A percentile compares a stretch with the other conserved stretches of the same genome.
phyloP scores from a whole-genome alignment of 2,113 vertebrate species.

The Eulacestoma nigropectus region DNA sequence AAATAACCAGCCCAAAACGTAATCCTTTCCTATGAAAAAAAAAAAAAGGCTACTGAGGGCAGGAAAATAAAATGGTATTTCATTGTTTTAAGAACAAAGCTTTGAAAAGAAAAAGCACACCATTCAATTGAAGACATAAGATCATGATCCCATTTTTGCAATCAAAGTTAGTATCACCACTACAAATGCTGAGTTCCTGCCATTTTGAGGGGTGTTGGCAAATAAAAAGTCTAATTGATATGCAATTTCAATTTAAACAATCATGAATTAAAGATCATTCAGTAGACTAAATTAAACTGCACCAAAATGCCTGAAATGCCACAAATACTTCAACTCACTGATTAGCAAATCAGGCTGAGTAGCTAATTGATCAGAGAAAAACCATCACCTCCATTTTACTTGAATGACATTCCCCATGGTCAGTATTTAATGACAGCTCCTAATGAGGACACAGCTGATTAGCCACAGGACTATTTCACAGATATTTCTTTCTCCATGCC shows the following conservation, averaged over 20 bases:
- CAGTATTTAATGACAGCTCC: conserved; percentile 33
- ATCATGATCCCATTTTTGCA: background rate
- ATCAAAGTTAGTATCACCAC: background rate
- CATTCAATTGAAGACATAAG: background rate
- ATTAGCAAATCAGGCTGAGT: conserved; percentile 46
- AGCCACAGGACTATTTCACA: background rate
- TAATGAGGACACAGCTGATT: conserved; percentile 36
- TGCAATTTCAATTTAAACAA: conserved; percentile 52
- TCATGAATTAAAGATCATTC: conserved; percentile 56
- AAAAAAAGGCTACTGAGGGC: background rate
- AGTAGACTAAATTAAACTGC: conserved; percentile 6
- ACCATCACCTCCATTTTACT: conserved; percentile 30
- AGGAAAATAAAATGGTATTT: background rate
- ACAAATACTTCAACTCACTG: conserved; percentile 52
- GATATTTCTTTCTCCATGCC: background rate
- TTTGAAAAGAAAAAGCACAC: background rate
- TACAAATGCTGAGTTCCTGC: background rate
- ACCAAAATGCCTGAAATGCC: conserved; percentile 39
- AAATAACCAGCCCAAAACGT: background rate
- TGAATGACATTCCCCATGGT: conserved; percentile 21
- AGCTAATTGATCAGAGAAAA: conserved; percentile 58
- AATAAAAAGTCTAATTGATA: conserved; percentile 35
- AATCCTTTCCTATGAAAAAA: background rate
- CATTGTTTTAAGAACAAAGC: background rate
- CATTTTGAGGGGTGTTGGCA: background rate